phyloP scores from a whole-genome alignment of 2,888 invertebrate genomes.

The Teleogryllus oceanicus region DNA sequence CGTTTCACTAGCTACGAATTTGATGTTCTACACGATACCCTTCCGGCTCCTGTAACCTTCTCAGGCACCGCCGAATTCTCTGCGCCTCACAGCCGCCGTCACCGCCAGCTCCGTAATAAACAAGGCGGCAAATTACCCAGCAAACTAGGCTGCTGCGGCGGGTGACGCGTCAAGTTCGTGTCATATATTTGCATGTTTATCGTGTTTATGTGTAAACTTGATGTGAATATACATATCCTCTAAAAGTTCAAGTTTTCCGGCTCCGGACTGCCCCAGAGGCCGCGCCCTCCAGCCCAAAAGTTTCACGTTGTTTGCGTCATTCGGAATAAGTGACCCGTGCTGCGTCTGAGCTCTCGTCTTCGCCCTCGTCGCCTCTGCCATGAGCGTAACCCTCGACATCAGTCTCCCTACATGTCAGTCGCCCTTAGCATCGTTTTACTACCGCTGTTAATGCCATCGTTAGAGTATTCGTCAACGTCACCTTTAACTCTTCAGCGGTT shows the following conservation, averaged over 20 bases:
- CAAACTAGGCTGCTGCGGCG: background rate
- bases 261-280: background rate
- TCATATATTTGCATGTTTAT: slow-evolving; percentile 18
- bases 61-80: background rate
- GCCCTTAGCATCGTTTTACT: no score
- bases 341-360: background rate
- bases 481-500: no score
- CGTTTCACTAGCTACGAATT: no score
- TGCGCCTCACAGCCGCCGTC: background rate
- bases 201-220: slow-evolving; percentile 7
- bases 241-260: background rate
- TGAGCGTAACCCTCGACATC: no score
- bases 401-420: no score
- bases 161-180: background rate
- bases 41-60: no score
- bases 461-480: no score
- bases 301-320: background rate
- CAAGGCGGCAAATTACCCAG: slow-evolving; percentile 4
- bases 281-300: background rate
- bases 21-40: no score
- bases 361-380: no score
- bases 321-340: background rate
- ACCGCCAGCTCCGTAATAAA: background rate
- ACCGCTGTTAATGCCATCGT: no score
- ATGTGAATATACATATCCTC: slow-evolving; percentile 1